phyloP scores from a whole-genome alignment of 1,140 invertebrate genomes.

The Tetranychus urticae region DNA sequence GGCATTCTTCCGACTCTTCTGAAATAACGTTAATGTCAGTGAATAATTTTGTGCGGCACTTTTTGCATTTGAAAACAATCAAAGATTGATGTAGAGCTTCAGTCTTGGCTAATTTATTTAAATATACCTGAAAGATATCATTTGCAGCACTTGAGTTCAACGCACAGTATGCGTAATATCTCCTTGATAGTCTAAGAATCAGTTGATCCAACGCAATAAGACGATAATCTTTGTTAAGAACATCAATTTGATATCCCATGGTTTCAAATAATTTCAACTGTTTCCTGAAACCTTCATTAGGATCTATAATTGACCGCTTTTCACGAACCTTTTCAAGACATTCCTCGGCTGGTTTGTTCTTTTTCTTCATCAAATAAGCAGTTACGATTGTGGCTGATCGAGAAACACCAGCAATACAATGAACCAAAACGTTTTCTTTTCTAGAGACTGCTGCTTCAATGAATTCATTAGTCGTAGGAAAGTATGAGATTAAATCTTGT shows the following conservation, averaged over 20 bases:
- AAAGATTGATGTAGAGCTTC: neutral
- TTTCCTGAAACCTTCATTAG: conserved; percentile 51
- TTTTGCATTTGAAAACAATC: conserved; percentile 2
- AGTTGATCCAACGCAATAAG: neutral
- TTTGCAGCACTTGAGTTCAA: neutral
- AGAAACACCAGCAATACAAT: conserved; percentile 54
- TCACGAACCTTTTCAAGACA: conserved; percentile 30
- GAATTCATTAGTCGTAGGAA: conserved; percentile 4
- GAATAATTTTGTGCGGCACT: conserved; percentile 1
- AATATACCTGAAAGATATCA: neutral
- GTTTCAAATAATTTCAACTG: conserved; percentile 26
- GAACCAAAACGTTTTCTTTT: conserved; percentile 12
- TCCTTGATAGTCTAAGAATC: neutral
- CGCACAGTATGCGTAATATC: neutral
- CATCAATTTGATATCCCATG: conserved; percentile 1
- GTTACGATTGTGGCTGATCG: conserved; percentile 55
- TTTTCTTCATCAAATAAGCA: conserved; percentile 58
- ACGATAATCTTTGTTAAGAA: neutral
- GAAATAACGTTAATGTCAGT: neutral
- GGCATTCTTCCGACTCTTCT: neutral
- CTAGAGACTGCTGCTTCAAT: conserved; percentile 8
- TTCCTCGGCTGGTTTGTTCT: conserved; percentile 43
- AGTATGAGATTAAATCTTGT: neutral
- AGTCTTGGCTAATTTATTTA: neutral
- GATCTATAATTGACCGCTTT: conserved; percentile 27